Conservation (phyloP, 2,888 invertebrate species). For the Clitarchus hookeri region DNA sequence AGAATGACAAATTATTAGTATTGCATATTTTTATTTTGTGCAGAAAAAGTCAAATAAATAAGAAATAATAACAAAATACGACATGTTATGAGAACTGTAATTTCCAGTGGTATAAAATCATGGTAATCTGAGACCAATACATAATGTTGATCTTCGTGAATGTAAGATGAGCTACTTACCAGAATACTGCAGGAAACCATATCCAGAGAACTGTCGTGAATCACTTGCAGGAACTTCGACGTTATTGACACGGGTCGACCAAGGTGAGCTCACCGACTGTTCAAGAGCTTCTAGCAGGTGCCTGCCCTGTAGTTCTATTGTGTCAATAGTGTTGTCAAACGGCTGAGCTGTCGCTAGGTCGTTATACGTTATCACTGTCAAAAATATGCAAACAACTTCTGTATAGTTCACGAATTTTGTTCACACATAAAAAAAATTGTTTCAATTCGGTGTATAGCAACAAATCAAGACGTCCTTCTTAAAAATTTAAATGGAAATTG, state of each 20-base stretch:
- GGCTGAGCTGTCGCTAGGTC: conserved; percentile 72
- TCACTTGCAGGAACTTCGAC: background rate
- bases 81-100: too few species aligned
- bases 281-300: conserved; percentile 65
- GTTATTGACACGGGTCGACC: background rate
- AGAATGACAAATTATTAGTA: too few species aligned
- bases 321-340: conserved; percentile 75
- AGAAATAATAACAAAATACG: too few species aligned
- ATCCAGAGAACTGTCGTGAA: conserved; percentile 54
- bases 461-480: too few species aligned
- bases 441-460: too few species aligned
- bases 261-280: conserved; percentile 44
- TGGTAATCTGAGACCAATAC: too few species aligned
- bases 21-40: too few species aligned
- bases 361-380: conserved; percentile 69
- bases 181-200: conserved; percentile 65
- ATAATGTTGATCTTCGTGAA: too few species aligned
- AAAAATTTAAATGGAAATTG: too few species aligned
- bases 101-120: too few species aligned
- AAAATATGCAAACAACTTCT: conserved; percentile 2
- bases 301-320: conserved; percentile 70
- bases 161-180: conserved; percentile 54
- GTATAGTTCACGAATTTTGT: background rate
- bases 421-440: conserved; percentile 18
- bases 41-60: too few species aligned